Evolutionary conservation across 2,888 invertebrate species (phyloP), one percentile per base, ranked within the genome.

Genomic region (Chymomyza amoena): DNA sequence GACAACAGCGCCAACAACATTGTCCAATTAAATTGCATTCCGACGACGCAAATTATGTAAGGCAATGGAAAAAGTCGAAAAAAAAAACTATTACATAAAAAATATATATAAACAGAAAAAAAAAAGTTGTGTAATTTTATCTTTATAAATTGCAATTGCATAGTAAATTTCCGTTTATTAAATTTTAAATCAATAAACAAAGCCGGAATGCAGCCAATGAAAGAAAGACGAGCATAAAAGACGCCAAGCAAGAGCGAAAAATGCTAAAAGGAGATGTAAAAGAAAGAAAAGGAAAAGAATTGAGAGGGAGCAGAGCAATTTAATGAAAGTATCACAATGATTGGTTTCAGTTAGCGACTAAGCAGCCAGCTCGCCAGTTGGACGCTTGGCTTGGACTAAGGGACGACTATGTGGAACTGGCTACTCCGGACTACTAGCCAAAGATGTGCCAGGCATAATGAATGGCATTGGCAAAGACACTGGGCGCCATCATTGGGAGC

Each of bases 321-420:
- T 84, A 84, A 84, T 88, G 88, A 88, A 84, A 88, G 80, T 87
- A 84, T 88, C 87, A 84, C 88, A 88, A 84, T 87, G 85, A 84
- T 88, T 85, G 88, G 88, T 88, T 87, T 88, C 78, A 75, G 82
- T 84, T 78, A 83, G 87, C 82, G 80, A 87, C 87, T 88, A 81
- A 80, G 80, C 80, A 78, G 85, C 65, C 63, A 52, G 59, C 63
- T 61, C 51, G 57, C 20, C 18, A 16, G 52, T 18, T 18, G 18
- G 52, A 13, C 39, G 13, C 13, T 45, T 45, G 39, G 39, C 39
- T 7, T 45, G 39, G 39, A 45, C 39, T 13, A 45, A 63, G 4
- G 4, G 15, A 5, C 39, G 32, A 16, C 28, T 51, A 28, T 20
- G 51, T 60, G 54, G 20, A 54, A 20, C 28, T 20, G 20, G 20